Conservation (phyloP, 2,113 vertebrate species). For the Lota lota region DNA sequence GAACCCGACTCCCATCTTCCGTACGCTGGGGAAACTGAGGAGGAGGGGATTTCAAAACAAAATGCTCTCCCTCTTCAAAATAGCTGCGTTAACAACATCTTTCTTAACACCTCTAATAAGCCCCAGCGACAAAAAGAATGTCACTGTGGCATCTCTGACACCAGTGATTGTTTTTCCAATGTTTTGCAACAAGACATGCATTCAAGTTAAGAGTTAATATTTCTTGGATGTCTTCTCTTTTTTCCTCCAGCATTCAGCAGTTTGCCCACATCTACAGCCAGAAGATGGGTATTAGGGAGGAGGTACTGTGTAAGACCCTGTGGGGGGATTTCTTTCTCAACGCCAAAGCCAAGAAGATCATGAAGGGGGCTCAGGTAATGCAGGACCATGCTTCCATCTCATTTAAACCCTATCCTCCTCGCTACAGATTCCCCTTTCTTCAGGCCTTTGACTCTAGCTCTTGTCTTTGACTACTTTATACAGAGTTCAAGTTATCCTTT, state of each 20-base stretch:
- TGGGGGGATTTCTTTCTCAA: conserved; percentile 97
- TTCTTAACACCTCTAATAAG: conserved; percentile 7
- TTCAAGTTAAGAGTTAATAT: no score
- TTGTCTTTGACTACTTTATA: no score
- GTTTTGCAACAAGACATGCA: no score
- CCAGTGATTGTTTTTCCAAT: no score
- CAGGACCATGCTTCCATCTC: background rate
- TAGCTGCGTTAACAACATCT: background rate
- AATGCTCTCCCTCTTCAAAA: background rate
- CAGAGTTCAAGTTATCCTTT: background rate
- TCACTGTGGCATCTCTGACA: no score
- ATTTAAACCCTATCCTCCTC: no score
- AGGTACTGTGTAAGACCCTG: conserved; percentile 86
- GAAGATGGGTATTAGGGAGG: conserved; percentile 84
- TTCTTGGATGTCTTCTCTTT: no score
- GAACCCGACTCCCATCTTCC: background rate
- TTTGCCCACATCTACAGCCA: conserved; percentile 91
- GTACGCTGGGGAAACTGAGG: no score
- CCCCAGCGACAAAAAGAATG: background rate
- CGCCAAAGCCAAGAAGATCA: conserved; percentile 91
- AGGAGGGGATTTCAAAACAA: background rate
- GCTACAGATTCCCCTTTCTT: no score
- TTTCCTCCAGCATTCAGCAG: conserved; percentile 79
- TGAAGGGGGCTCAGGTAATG: conserved; percentile 92
- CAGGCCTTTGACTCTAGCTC: no score